Evolutionary conservation across 2,797 vertebrate genomes (phyloP).

Genomic region (Centropyge bicolor): DNA sequence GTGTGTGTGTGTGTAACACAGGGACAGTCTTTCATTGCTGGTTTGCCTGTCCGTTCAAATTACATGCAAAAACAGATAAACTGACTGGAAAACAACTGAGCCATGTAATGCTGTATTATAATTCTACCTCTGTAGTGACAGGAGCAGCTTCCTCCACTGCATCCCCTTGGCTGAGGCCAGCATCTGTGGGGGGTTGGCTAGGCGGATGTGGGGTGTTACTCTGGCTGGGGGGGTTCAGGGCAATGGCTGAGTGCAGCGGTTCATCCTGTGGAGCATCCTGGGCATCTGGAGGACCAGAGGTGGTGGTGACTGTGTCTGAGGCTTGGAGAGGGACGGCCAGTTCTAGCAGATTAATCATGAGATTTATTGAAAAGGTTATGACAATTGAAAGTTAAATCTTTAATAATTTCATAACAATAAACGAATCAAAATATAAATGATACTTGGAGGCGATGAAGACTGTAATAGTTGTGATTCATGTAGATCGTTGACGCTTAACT

Average conservation of each 20-base stretch:
- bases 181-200: constrained; percentile 22
- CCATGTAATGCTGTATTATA: not conserved
- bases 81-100: not conserved
- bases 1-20: not conserved
- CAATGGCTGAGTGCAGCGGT: constrained; percentile 84
- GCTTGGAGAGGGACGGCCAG: constrained; percentile 15
- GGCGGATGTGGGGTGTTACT: constrained; percentile 59
- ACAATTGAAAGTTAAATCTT: not conserved
- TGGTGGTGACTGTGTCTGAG: constrained; percentile 19
- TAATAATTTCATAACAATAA: not conserved
- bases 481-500: not conserved
- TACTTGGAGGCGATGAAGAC: not conserved
- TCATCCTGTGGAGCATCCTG: constrained; percentile 81
- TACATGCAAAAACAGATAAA: constrained; percentile 35
- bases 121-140: constrained; percentile 59
- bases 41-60: constrained; percentile 12
- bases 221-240: constrained; percentile 90
- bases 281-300: constrained; percentile 23
- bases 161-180: constrained; percentile 1
- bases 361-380: not conserved
- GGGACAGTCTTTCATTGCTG: not conserved
- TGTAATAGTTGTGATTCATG: not conserved
- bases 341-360: not conserved
- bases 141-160: constrained; percentile 25
- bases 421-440: not conserved